phyloP scores from a whole-genome alignment of 2,888 invertebrate species.

The Eilema caniola region DNA sequence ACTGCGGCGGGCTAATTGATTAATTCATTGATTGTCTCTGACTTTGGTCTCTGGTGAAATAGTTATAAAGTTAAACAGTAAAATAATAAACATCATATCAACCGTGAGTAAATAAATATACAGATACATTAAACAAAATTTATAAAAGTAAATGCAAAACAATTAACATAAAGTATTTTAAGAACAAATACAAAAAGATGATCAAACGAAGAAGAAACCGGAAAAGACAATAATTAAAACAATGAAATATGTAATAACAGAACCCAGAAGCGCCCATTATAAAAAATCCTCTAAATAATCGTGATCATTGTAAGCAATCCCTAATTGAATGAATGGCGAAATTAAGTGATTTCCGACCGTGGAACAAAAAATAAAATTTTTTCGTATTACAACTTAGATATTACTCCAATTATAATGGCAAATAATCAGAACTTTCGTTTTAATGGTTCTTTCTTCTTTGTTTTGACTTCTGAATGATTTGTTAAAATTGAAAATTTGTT shows the following conservation, averaged over 20 bases:
- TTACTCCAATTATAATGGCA: slow-evolving; percentile 6
- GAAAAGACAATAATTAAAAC: slow-evolving; percentile 32
- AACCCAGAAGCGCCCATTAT: slow-evolving; percentile 25
- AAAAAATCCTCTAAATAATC: slow-evolving; percentile 37
- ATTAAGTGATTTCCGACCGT: slow-evolving; percentile 20
- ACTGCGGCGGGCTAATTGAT: too few species aligned
- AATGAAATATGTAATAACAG: slow-evolving; percentile 34
- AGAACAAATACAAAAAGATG: not conserved
- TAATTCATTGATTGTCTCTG: too few species aligned
- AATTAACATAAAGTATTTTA: not conserved
- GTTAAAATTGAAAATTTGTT: not conserved
- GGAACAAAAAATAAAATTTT: slow-evolving; percentile 13
- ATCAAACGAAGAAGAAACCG: slow-evolving; percentile 23
- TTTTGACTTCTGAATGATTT: slow-evolving; percentile 2
- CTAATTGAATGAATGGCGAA: slow-evolving; percentile 31
- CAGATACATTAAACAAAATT: too few species aligned
- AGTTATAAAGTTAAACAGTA: too few species aligned
- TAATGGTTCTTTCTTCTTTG: not conserved
- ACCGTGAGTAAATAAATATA: too few species aligned
- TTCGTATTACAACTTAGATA: slow-evolving; percentile 4
- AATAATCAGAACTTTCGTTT: not conserved
- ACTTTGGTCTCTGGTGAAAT: too few species aligned
- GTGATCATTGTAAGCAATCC: slow-evolving; percentile 28
- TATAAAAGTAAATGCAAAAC: not conserved
- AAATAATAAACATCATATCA: too few species aligned